phyloP scores from a whole-genome alignment of 2,888 invertebrate genomes.

The Stenchaetothrips biformis region DNA sequence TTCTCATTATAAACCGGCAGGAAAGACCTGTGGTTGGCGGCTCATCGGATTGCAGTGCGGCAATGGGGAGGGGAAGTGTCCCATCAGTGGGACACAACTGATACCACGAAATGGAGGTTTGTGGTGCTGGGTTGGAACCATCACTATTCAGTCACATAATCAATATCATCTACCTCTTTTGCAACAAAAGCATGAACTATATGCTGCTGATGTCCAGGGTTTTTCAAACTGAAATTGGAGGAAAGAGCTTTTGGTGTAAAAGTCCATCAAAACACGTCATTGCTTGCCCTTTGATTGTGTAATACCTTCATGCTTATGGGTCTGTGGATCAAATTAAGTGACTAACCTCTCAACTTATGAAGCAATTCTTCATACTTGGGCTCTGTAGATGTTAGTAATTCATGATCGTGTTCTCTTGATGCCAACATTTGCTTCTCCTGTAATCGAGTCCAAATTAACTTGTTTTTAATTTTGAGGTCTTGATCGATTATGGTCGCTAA shows the following conservation, averaged over 20 bases:
- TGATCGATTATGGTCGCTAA: too few relatives aligned
- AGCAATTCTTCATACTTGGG: too few relatives aligned
- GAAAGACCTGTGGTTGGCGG: constrained; percentile 7
- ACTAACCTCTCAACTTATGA: neutral
- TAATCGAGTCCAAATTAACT: too few relatives aligned
- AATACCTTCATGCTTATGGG: neutral
- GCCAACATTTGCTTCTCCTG: too few relatives aligned
- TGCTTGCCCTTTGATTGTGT: neutral
- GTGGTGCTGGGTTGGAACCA: neutral
- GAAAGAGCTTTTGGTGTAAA: neutral
- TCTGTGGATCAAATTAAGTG: neutral
- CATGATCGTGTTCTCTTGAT: too few relatives aligned
- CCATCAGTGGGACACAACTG: neutral
- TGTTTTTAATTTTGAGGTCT: too few relatives aligned
- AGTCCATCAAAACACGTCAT: neutral
- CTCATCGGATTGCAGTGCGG: constrained; percentile 4
- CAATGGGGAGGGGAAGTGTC: constrained; percentile 14
- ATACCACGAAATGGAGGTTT: constrained; percentile 18
- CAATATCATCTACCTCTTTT: neutral
- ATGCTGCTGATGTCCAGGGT: neutral
- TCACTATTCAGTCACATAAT: neutral
- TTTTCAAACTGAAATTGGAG: neutral
- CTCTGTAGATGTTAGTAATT: too few relatives aligned
- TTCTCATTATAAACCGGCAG: neutral
- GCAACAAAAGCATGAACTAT: neutral